Conservation (phyloP, 2,113 vertebrate genomes). For the Corvus hawaiiensis region DNA sequence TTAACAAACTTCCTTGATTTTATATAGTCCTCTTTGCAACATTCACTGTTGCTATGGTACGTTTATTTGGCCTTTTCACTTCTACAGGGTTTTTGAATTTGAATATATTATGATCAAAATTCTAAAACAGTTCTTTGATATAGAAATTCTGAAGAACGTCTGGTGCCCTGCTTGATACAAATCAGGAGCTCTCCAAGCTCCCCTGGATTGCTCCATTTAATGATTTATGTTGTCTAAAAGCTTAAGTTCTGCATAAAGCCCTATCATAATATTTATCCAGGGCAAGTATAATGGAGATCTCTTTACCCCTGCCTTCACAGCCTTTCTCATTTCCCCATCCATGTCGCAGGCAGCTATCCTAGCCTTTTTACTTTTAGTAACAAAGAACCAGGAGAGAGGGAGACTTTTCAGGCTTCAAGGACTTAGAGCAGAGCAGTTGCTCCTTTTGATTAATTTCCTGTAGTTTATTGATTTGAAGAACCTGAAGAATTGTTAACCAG, state of each 20-base stretch:
- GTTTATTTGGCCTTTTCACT: background rate
- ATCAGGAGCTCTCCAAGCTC: background rate
- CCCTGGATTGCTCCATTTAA: background rate
- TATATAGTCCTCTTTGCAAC: background rate
- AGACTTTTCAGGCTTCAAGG: conserved; percentile 26
- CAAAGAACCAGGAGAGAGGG: background rate
- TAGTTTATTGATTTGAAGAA: conserved; percentile 34
- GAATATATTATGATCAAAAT: background rate
- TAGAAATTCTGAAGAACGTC: background rate
- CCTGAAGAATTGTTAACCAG: conserved; percentile 10
- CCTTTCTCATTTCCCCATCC: background rate
- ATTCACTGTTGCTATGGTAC: background rate
- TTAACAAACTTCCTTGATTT: background rate
- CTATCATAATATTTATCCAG: background rate
- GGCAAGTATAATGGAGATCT: background rate
- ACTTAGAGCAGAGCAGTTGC: background rate
- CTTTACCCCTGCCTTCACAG: background rate
- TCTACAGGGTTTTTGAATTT: background rate
- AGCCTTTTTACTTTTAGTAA: background rate
- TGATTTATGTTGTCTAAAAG: background rate
- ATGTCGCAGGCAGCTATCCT: background rate
- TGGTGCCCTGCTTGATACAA: background rate
- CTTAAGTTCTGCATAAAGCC: background rate
- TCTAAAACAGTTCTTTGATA: background rate
- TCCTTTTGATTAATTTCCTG: conserved; percentile 44